Percentiles rank a stretch among this genome's conserved stretches.
These are phyloP conservation scores for Diplosoma virens DNA, from an alignment of 23 tunicate species.

Conservation along the genomic window DNA sequence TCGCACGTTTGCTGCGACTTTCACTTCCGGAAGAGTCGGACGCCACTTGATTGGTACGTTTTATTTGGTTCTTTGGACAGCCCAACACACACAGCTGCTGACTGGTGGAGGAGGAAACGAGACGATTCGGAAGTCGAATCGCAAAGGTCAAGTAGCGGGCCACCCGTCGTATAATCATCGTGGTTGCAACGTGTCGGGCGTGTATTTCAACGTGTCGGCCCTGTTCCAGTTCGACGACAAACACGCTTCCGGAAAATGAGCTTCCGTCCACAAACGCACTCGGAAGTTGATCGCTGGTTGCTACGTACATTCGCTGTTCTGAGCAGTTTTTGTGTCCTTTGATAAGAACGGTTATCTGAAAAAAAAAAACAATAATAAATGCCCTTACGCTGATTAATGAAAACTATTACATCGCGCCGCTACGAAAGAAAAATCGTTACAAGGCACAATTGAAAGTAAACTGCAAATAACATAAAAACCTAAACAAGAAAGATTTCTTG, in stretches of 20 bases:
- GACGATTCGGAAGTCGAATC: constrained; percentile 62
- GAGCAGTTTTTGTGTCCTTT: constrained; percentile 61
- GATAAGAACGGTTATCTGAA: constrained; percentile 84
- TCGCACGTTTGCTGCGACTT: too few relatives aligned
- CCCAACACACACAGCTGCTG: constrained; percentile 72
- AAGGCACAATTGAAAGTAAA: too few relatives aligned
- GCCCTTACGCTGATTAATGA: too few relatives aligned
- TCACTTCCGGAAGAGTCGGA: too few relatives aligned
- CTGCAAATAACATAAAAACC: too few relatives aligned
- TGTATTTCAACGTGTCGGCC: constrained; percentile 65
- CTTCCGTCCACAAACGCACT: constrained; percentile 66
- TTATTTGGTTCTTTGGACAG: constrained; percentile 37
- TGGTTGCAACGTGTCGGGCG: constrained; percentile 68
- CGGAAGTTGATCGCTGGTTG: constrained; percentile 50
- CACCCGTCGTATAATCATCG: constrained; percentile 64
- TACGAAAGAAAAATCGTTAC: too few relatives aligned
- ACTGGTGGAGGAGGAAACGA: constrained; percentile 21
- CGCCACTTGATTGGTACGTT: too few relatives aligned
- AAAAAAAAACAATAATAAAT: background rate
- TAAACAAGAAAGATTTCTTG: too few relatives aligned
- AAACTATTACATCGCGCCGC: too few relatives aligned
- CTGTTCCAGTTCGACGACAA: constrained; percentile 13
- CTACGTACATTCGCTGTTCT: constrained; percentile 20
- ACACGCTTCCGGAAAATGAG: constrained; percentile 51
- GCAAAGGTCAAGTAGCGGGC: constrained; percentile 69